These are phyloP conservation scores for Poicephalus gulielmi DNA, from an alignment of 2,113 vertebrate species.

Conservation along the genomic window DNA sequence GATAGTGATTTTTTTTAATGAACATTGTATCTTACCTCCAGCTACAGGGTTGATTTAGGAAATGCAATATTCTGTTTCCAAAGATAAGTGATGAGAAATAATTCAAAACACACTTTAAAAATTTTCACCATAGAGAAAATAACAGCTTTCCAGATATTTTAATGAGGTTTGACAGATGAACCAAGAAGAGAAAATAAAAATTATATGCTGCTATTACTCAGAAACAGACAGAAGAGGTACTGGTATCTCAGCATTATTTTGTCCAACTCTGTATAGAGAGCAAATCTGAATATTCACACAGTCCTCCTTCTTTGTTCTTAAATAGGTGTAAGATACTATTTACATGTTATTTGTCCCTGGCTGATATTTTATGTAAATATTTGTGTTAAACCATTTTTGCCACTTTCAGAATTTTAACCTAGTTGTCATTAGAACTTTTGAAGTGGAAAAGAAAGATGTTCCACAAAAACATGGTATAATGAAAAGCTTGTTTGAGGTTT, in stretches of 20 bases:
- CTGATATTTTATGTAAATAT: background rate
- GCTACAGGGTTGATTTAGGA: background rate
- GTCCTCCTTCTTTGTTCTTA: background rate
- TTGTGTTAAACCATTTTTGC: background rate
- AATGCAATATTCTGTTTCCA: background rate
- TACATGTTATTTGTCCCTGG: background rate
- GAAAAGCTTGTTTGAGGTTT: background rate
- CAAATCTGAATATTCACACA: background rate
- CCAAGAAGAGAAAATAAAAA: background rate
- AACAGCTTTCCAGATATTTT: background rate
- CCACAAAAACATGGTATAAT: background rate
- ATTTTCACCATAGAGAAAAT: background rate
- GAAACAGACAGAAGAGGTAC: background rate
- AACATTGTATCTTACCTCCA: background rate
- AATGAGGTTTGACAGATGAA: background rate
- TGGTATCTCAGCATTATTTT: background rate
- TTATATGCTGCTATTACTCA: background rate
- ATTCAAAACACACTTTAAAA: background rate
- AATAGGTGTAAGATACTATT: background rate
- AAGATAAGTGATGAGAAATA: background rate
- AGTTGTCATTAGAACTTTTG: background rate
- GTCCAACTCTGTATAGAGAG: background rate
- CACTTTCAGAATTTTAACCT: background rate
- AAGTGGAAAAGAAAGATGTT: background rate
- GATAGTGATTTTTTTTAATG: fast-evolving